phyloP scores from a whole-genome alignment of 2,113 vertebrate species.

The Myocastor coypus region DNA sequence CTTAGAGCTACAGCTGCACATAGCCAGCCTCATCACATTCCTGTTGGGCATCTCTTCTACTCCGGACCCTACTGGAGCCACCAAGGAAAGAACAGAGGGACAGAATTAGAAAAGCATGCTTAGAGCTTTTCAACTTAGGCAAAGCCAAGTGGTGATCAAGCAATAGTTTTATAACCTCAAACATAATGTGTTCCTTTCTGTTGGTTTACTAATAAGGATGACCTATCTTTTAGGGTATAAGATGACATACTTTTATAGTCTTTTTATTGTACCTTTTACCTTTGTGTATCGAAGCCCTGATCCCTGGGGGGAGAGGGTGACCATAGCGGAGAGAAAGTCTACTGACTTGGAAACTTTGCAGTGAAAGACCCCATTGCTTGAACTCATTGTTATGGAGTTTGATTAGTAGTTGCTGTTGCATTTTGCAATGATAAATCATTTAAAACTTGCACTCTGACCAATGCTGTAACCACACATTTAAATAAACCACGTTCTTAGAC shows the following conservation, averaged over 20 bases:
- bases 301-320: background rate
- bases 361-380: slow-evolving; percentile 49
- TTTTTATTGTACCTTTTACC: background rate
- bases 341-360: slow-evolving; percentile 1
- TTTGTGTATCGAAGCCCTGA: background rate
- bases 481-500: background rate
- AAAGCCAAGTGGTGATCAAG: background rate
- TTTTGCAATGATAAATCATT: slow-evolving; percentile 47
- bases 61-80: background rate
- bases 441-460: slow-evolving; percentile 45
- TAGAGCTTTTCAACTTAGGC: background rate
- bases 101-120: background rate
- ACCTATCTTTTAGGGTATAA: background rate
- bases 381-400: slow-evolving; percentile 21
- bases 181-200: background rate
- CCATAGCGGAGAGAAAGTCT: background rate
- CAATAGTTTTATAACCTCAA: background rate
- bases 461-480: slow-evolving; percentile 49
- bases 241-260: background rate
- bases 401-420: slow-evolving; percentile 26
- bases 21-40: background rate
- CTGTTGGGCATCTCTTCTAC: background rate
- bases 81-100: background rate
- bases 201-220: background rate
- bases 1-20: background rate